Evolutionary conservation across 92 coral and sea anemone species (phyloP), one percentile per base, ranked within the genome.

Genomic region (Zoanthus gigantus): DNA sequence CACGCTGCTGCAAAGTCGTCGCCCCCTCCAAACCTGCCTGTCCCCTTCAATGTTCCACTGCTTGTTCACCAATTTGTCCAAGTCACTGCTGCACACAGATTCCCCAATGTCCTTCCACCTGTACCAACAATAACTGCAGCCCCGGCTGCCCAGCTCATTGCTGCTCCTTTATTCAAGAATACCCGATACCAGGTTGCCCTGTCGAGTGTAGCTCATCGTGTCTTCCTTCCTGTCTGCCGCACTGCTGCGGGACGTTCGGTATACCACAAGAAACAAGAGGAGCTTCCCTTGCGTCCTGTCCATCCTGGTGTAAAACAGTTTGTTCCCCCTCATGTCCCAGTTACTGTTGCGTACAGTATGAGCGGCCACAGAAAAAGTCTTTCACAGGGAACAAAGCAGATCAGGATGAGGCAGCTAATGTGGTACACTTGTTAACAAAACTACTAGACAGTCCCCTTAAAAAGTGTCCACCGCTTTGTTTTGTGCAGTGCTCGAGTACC

Each of bases 221-320:
- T 42, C 17, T 81, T 45, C n/a, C 85, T 42, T 81, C 85, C 13
- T 81, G 85, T 67, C 85, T 75, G 6, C 76, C 71, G 45, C 85
- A 81, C 1, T 81, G 85, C 61, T 81, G 85, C n/a, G 17, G 6
- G 9, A 2, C 85, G 0, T 7, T 7, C n/a, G 17, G 11, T 63
- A 63, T n/a, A 5, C 69, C 23, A 69, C 42, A 34, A 30, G 45
- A 7, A 50, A 50, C 56, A 37, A 37, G 42, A 50, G 56, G 12
- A 9, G 34, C 42, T 18, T 29, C 75, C 47, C 74, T 28, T 28
- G 74, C 75, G 23, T 74, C 85, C 13, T 81, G 85, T 47, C 75
- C 85, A 23, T 9, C 75, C 31, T 11, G 75, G 7, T 81, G 85
- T 13, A 6, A 74, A 3, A 28, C 61, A 14, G 0, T 66, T n/a